A percentile compares a stretch with the other conserved stretches of the same genome.
Evolutionary conservation across 2,113 vertebrate genomes (phyloP).

Genomic region (Laterallus jamaicensis): DNA sequence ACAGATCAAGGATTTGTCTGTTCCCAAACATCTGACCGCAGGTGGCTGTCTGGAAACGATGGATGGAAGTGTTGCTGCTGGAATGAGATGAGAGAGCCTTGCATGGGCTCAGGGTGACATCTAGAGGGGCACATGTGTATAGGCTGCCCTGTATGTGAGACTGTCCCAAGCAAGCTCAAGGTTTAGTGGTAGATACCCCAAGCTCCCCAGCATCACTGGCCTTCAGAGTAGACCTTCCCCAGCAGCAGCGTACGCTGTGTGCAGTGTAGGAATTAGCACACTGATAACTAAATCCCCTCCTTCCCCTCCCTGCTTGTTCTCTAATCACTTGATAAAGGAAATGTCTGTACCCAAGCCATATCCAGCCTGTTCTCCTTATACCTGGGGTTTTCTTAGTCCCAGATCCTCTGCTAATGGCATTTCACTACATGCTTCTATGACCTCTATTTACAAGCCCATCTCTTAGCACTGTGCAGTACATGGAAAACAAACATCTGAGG

Average conservation of each 20-base stretch:
- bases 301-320: not conserved
- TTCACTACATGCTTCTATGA: not conserved
- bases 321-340: not conserved
- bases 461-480: not conserved
- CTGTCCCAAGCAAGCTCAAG: not conserved
- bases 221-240: not conserved
- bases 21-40: not conserved
- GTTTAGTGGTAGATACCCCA: not conserved
- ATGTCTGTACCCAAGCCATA: not conserved
- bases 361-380: not conserved
- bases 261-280: not conserved
- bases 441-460: not conserved
- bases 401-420: not conserved
- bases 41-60: not conserved
- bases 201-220: not conserved
- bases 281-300: not conserved
- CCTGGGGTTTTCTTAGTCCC: not conserved
- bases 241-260: not conserved
- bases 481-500: not conserved
- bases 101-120: not conserved
- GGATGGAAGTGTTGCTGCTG: not conserved
- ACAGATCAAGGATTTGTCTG: conserved; percentile 53
- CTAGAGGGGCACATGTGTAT: not conserved
- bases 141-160: not conserved
- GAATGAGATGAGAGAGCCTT: not conserved